Evolutionary conservation across 2,113 vertebrate species (phyloP).

Genomic region (Alouatta palliata): DNA sequence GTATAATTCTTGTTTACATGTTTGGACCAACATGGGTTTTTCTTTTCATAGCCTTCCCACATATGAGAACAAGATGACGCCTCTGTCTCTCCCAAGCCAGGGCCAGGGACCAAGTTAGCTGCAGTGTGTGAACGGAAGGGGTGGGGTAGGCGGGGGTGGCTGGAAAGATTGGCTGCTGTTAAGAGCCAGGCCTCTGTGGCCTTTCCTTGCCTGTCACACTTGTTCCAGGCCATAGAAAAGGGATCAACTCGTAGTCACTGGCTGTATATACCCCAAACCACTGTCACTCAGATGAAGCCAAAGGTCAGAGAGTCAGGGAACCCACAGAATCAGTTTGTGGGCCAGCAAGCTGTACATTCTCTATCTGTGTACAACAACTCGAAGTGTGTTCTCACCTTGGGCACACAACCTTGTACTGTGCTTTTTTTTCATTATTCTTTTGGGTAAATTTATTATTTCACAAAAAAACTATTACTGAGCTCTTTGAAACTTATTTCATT

Average conservation of each 20-base stretch:
- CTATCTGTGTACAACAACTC: neutral
- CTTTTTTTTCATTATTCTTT: neutral
- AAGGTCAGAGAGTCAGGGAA: neutral
- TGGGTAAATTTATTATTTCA: neutral
- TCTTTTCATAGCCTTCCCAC: conserved; percentile 72
- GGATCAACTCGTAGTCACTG: neutral
- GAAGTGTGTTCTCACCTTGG: neutral
- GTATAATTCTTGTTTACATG: conserved; percentile 72
- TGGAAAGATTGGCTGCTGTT: neutral
- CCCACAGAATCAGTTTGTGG: neutral
- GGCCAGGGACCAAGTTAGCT: neutral
- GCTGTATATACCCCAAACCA: no score
- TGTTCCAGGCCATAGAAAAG: neutral
- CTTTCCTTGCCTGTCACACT: neutral
- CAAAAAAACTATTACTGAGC: neutral
- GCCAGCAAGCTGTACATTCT: neutral
- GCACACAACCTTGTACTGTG: neutral
- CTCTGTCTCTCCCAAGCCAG: neutral
- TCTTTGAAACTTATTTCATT: conserved; percentile 42
- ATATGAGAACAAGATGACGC: neutral
- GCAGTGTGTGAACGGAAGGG: no score
- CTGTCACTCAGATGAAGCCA: neutral
- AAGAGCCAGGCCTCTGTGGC: neutral
- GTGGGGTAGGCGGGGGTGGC: neutral
- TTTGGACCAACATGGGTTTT: conserved; percentile 59